phyloP scores from a whole-genome alignment of 2,888 invertebrate genomes.

The Caradrina kadenii region DNA sequence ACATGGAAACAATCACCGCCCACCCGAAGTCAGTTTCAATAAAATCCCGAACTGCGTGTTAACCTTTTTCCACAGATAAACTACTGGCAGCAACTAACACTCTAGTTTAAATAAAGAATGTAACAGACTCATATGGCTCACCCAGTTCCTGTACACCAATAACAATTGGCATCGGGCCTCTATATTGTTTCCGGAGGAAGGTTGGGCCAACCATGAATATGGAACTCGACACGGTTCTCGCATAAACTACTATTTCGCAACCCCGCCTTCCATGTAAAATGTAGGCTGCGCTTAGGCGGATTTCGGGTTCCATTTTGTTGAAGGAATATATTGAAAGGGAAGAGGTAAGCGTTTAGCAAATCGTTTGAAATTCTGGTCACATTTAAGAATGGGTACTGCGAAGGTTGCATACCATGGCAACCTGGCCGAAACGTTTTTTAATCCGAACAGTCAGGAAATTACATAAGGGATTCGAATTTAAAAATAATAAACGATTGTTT shows the following conservation, averaged over 20 bases:
- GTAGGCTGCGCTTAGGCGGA: constrained; percentile 46
- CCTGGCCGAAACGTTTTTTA: too few species aligned
- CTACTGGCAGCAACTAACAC: constrained; percentile 30
- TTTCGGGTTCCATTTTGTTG: constrained; percentile 35
- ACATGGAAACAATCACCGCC: not conserved
- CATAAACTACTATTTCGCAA: constrained; percentile 60
- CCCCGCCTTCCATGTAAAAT: constrained; percentile 58
- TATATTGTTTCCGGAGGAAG: constrained; percentile 63
- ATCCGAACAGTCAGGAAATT: too few species aligned
- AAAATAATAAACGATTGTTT: too few species aligned
- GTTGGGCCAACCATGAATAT: constrained; percentile 58
- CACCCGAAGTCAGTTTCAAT: not conserved
- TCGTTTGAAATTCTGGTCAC: constrained; percentile 8
- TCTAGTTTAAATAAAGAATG: constrained; percentile 48
- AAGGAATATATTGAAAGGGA: constrained; percentile 37
- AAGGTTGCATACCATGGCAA: too few species aligned
- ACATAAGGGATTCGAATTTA: too few species aligned
- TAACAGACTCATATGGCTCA: constrained; percentile 37
- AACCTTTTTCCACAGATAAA: constrained; percentile 25
- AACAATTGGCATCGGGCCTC: constrained; percentile 62
- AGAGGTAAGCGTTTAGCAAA: constrained; percentile 13
- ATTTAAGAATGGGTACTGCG: not conserved
- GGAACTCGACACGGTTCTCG: constrained; percentile 55
- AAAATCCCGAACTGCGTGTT: not conserved
- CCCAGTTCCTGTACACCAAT: constrained; percentile 51